Conservation (phyloP, 2,797 vertebrate species). For the Australoheros facetus region DNA sequence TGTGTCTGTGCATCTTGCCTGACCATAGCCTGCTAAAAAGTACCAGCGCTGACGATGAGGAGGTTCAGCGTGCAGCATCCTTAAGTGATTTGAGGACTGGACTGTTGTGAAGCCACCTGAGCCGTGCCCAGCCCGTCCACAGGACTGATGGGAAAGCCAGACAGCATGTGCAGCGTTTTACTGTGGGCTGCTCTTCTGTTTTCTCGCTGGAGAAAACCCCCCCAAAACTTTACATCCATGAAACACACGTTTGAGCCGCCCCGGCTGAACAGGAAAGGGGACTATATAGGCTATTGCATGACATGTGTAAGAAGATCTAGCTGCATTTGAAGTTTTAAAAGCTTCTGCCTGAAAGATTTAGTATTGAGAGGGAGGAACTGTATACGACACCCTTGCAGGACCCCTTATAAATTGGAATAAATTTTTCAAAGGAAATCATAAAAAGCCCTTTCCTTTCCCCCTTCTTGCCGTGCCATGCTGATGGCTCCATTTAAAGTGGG, state of each 20-base stretch:
- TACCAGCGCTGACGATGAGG: not conserved
- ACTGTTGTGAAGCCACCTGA: slow-evolving; percentile 48
- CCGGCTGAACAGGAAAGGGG: slow-evolving; percentile 69
- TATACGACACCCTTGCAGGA: slow-evolving; percentile 75
- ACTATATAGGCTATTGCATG: slow-evolving; percentile 75
- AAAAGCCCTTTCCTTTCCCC: slow-evolving; percentile 63
- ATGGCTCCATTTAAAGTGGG: slow-evolving; percentile 72
- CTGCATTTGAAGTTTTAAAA: slow-evolving; percentile 87
- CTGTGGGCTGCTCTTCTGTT: slow-evolving; percentile 63
- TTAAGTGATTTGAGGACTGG: not conserved
- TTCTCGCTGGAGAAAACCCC: slow-evolving; percentile 59
- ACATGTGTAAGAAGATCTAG: slow-evolving; percentile 82
- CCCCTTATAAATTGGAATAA: slow-evolving; percentile 77
- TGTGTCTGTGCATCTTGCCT: not conserved
- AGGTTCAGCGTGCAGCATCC: not conserved
- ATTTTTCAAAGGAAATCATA: slow-evolving; percentile 84
- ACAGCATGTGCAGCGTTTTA: slow-evolving; percentile 74
- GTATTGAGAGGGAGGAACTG: slow-evolving; percentile 69
- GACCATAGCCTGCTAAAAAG: not conserved
- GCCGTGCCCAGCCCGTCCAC: slow-evolving; percentile 30
- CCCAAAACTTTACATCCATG: slow-evolving; percentile 50
- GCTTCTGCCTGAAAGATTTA: slow-evolving; percentile 85
- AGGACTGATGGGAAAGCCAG: slow-evolving; percentile 78
- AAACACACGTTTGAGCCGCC: slow-evolving; percentile 61
- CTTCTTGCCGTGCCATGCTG: slow-evolving; percentile 59